Evolutionary conservation across 1,140 invertebrate species (phyloP).

Genomic region (Diploscapter pachys): DNA sequence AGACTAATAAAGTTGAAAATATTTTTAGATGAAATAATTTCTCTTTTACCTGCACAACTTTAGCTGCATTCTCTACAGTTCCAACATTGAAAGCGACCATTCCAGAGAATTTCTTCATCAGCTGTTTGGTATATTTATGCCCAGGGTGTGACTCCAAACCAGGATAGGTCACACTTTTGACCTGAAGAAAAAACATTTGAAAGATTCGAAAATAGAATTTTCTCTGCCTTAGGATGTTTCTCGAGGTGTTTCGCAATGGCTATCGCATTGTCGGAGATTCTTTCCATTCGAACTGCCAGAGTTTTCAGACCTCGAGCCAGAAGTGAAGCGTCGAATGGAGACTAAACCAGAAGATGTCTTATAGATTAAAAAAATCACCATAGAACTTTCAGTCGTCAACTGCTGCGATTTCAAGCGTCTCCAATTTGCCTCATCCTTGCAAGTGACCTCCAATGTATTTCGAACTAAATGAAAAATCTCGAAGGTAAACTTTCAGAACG

Average conservation of each 20-base stretch:
- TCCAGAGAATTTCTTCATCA: conserved; percentile 18
- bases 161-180: not conserved
- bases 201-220: not conserved
- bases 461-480: not conserved
- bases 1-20: not conserved
- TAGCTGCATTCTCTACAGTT: conserved; percentile 14
- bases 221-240: too few species aligned
- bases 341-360: not conserved
- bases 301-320: conserved; percentile 15
- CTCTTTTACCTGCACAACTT: conserved; percentile 5
- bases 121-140: conserved; percentile 17
- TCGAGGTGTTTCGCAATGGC: too few species aligned
- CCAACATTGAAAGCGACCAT: conserved; percentile 26
- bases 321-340: conserved; percentile 12
- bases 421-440: conserved; percentile 1
- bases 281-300: not conserved
- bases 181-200: not conserved
- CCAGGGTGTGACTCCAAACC: conserved; percentile 12
- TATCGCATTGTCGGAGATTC: too few species aligned
- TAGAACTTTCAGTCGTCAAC: conserved; percentile 18
- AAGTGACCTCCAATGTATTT: conserved; percentile 22
- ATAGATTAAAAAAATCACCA: not conserved
- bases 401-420: conserved; percentile 14
- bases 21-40: not conserved
- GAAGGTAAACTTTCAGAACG: not conserved